Evolutionary conservation across 2,797 vertebrate genomes (phyloP).

Genomic region (Oreonectes daqikongensis): DNA sequence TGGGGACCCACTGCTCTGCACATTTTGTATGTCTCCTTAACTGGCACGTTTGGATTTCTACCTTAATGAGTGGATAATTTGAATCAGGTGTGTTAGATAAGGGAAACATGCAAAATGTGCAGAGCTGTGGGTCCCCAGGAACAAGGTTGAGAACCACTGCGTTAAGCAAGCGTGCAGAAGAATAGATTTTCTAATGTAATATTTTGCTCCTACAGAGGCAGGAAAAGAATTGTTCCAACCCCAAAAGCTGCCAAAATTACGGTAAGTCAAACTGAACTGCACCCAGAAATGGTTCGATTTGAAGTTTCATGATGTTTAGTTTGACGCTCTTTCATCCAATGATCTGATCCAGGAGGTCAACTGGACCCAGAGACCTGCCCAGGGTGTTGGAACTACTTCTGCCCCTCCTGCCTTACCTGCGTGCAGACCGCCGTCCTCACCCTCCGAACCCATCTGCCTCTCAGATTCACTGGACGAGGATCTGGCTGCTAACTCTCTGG

Average conservation of each 20-base stretch:
- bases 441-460: slow-evolving; percentile 91
- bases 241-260: slow-evolving; percentile 87
- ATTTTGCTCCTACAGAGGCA: slow-evolving; percentile 74
- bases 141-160: too few relatives aligned
- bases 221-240: slow-evolving; percentile 88
- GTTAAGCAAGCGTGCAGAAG: too few relatives aligned
- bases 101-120: too few relatives aligned
- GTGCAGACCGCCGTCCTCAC: slow-evolving; percentile 71
- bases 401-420: slow-evolving; percentile 50
- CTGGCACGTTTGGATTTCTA: too few relatives aligned
- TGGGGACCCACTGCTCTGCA: too few relatives aligned
- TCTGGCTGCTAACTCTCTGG: slow-evolving; percentile 87
- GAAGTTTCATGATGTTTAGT: not conserved
- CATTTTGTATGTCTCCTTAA: too few relatives aligned
- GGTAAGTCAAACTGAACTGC: slow-evolving; percentile 71
- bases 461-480: slow-evolving; percentile 96
- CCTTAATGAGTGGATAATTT: too few relatives aligned
- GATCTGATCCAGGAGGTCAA: slow-evolving; percentile 67
- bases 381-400: slow-evolving; percentile 56
- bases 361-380: slow-evolving; percentile 69
- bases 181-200: slow-evolving; percentile 15
- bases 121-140: too few relatives aligned
- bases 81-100: too few relatives aligned
- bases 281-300: not conserved
- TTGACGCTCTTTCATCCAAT: not conserved